Percentiles rank a stretch among this genome's conserved stretches.
These are phyloP conservation scores for Eristalinus aeneus DNA, from an alignment of 2,888 invertebrate species.

Conservation along the genomic window DNA sequence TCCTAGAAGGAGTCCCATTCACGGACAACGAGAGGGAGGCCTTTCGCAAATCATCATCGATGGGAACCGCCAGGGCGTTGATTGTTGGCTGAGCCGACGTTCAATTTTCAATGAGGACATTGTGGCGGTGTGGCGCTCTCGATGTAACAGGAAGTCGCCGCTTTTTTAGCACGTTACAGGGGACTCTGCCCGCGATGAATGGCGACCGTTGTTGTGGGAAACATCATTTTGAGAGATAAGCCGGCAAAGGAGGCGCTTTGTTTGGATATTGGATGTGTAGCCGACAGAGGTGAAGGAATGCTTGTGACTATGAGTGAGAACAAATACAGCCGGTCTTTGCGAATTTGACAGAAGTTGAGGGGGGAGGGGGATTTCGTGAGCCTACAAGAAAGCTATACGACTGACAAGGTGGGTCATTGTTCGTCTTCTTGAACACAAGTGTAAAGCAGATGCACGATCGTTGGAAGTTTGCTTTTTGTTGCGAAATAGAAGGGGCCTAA, in stretches of 20 bases:
- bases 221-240: slow-evolving; percentile 50
- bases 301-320: neutral
- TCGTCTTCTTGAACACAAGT: neutral
- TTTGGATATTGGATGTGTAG: neutral
- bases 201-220: slow-evolving; percentile 60
- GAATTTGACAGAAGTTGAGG: neutral
- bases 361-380: neutral
- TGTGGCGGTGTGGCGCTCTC: slow-evolving; percentile 57
- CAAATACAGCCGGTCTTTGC: neutral
- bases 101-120: slow-evolving; percentile 54
- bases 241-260: slow-evolving; percentile 26
- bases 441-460: neutral
- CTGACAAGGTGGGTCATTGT: neutral
- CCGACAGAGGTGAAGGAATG: neutral
- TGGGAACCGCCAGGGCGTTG: neutral
- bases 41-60: neutral
- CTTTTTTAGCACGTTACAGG: slow-evolving; percentile 41
- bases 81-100: neutral
- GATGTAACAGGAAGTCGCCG: slow-evolving; percentile 59
- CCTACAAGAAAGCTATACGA: neutral
- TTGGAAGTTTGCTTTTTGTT: neutral
- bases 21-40: slow-evolving; percentile 11
- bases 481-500: neutral
- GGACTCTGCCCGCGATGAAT: slow-evolving; percentile 35
- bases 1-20: slow-evolving; percentile 56